Percentiles rank a stretch among this genome's conserved stretches.
phyloP scores from a whole-genome alignment of 2,888 invertebrate species.

The Mactromeris polynyma region DNA sequence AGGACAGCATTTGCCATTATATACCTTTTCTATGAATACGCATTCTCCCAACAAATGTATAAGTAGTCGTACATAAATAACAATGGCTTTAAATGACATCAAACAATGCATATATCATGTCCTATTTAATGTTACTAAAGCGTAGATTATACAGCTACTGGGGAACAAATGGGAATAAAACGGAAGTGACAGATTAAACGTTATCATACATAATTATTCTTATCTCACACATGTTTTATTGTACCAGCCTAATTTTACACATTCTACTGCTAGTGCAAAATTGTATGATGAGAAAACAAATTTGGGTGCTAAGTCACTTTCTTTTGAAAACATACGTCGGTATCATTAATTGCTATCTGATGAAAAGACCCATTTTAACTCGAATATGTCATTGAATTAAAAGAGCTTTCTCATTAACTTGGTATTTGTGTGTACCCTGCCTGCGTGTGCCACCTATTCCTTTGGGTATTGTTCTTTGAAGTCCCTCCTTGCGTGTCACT shows the following conservation, averaged over 20 bases:
- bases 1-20: neutral
- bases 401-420: no score
- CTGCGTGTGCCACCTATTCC: no score
- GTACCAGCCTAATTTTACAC: neutral
- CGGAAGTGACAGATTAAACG: slow-evolving; percentile 44
- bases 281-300: neutral
- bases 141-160: neutral
- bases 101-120: slow-evolving; percentile 5
- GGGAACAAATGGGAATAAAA: slow-evolving; percentile 18
- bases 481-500: no score
- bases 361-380: no score
- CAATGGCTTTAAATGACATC: neutral
- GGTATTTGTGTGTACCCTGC: no score
- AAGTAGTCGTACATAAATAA: slow-evolving; percentile 1
- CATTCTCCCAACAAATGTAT: neutral
- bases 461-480: no score
- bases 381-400: no score
- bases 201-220: slow-evolving; percentile 31
- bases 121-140: neutral
- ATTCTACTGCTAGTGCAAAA: neutral
- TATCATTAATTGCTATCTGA: no score
- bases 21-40: neutral
- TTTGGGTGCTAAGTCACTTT: neutral
- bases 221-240: slow-evolving; percentile 32
- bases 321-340: neutral